These are phyloP conservation scores for Euplagia quadripunctaria DNA, from an alignment of 2,888 invertebrate genomes.

Conservation along the genomic window DNA sequence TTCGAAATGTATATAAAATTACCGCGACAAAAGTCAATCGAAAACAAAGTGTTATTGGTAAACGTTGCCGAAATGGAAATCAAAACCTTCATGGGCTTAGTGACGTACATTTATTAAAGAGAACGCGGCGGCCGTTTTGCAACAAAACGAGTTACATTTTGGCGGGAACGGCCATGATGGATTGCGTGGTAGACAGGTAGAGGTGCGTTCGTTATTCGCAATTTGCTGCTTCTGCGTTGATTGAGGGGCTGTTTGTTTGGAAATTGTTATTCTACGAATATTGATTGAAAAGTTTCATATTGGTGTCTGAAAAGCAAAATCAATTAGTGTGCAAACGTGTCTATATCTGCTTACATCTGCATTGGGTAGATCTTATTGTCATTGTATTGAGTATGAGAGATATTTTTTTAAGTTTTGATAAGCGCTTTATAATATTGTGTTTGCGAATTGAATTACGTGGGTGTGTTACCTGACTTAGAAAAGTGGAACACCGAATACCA, in stretches of 20 bases:
- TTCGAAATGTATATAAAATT: not conserved
- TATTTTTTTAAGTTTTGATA: too few relatives aligned
- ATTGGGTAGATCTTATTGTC: not conserved
- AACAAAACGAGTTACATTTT: conserved; percentile 65
- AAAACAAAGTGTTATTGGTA: conserved; percentile 34
- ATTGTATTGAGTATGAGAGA: too few relatives aligned
- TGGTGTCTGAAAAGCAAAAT: not conserved
- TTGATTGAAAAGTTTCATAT: not conserved
- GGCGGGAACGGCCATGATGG: conserved; percentile 69
- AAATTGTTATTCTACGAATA: conserved; percentile 16
- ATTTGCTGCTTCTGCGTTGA: conserved; percentile 58
- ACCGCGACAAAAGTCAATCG: not conserved
- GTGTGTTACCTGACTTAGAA: too few relatives aligned
- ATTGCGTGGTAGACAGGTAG: conserved; percentile 66
- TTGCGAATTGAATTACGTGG: too few relatives aligned
- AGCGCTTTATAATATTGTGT: too few relatives aligned
- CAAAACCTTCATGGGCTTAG: conserved; percentile 35
- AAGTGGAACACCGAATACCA: too few relatives aligned
- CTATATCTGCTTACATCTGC: not conserved
- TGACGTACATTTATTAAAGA: conserved; percentile 51
- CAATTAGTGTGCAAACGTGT: not conserved
- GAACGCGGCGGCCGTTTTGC: conserved; percentile 56
- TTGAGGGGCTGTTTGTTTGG: conserved; percentile 36
- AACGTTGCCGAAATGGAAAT: conserved; percentile 32
- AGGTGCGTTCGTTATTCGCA: conserved; percentile 56